These are phyloP conservation scores for Limnephilus rhombicus DNA, from an alignment of 2,888 invertebrate species.

Conservation along the genomic window DNA sequence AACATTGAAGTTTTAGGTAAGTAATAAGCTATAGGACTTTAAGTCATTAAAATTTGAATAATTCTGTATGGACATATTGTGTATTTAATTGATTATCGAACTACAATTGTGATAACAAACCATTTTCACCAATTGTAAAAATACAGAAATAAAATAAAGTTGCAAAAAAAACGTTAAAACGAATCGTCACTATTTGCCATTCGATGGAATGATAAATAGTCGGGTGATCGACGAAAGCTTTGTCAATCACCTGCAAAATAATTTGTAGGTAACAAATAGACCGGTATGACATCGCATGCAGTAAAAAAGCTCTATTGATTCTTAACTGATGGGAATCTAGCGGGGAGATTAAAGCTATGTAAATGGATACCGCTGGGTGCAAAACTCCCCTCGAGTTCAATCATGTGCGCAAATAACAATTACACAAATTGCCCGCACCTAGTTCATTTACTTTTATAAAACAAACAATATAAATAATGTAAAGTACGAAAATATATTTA, in stretches of 20 bases:
- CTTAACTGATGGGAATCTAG: conserved; percentile 21
- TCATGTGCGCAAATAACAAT: conserved; percentile 61
- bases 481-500: not conserved
- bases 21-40: no score
- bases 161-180: not conserved
- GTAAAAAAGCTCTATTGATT: conserved; percentile 19
- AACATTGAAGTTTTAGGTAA: no score
- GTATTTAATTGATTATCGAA: not conserved
- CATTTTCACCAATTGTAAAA: not conserved
- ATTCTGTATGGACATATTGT: no score
- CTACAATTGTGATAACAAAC: not conserved
- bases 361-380: conserved; percentile 41
- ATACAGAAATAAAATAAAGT: not conserved
- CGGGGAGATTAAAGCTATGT: conserved; percentile 41
- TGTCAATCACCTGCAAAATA: not conserved
- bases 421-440: conserved; percentile 62
- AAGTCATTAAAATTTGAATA: no score
- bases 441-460: conserved; percentile 26
- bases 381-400: conserved; percentile 42
- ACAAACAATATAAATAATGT: conserved; percentile 12
- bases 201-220: not conserved
- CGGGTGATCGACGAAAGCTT: not conserved
- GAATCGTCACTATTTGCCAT: not conserved
- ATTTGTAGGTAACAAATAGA: not conserved
- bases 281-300: conserved; percentile 11